Conservation (phyloP, 2,113 vertebrate species). For the Aspidoscelis tigris region DNA sequence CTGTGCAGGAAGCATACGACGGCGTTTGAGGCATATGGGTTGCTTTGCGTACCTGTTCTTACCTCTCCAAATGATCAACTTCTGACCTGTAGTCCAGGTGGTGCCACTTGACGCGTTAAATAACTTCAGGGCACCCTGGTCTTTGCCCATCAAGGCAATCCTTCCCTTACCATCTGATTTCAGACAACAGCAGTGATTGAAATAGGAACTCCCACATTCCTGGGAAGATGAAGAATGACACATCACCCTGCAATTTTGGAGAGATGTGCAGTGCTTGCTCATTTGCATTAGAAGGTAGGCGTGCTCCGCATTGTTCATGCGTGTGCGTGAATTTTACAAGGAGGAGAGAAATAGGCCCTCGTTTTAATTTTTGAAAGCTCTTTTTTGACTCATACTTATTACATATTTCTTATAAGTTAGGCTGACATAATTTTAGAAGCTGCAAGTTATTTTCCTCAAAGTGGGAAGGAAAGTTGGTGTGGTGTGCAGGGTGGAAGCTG, state of each 20-base stretch:
- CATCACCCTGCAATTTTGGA: conserved; percentile 68
- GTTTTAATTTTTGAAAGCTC: conserved; percentile 42
- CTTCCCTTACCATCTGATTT: conserved; percentile 50
- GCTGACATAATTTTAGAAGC: conserved; percentile 41
- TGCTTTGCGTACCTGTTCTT: conserved; percentile 8
- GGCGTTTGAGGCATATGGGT: conserved; percentile 42
- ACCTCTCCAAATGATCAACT: neutral
- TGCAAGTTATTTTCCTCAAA: conserved; percentile 21
- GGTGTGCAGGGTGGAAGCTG: conserved; percentile 5
- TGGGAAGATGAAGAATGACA: conserved; percentile 60
- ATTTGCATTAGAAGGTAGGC: conserved; percentile 60
- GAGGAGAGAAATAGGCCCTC: neutral
- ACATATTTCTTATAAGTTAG: conserved; percentile 43
- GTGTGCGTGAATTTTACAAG: conserved; percentile 25
- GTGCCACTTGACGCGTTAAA: conserved; percentile 40
- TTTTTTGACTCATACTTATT: conserved; percentile 20
- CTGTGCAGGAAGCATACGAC: neutral
- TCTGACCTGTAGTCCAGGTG: conserved; percentile 36
- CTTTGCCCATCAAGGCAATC: conserved; percentile 54
- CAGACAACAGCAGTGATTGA: conserved; percentile 65
- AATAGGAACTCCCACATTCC: conserved; percentile 65
- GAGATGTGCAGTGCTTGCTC: conserved; percentile 54
- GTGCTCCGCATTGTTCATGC: conserved; percentile 40
- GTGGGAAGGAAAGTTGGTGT: conserved; percentile 27
- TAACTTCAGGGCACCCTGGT: conserved; percentile 36